Conservation (phyloP, 1,140 invertebrate genomes). For the Dendroctonus valens region DNA sequence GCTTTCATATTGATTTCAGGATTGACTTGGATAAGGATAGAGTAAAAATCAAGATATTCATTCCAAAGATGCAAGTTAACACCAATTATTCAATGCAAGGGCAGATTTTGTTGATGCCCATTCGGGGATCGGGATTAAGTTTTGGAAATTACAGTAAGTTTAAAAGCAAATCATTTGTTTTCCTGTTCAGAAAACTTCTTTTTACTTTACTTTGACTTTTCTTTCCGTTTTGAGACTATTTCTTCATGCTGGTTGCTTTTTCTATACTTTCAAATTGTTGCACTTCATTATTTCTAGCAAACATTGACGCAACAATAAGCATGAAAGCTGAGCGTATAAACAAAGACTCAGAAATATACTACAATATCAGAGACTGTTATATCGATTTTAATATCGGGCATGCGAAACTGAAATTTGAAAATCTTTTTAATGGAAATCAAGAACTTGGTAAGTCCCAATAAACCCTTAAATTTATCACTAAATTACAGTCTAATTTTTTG, state of each 20-base stretch:
- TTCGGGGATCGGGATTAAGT: conserved; percentile 57
- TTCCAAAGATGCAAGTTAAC: conserved; percentile 57
- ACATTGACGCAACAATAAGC: conserved; percentile 61
- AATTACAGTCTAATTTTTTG: neutral
- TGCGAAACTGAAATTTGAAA: conserved; percentile 61
- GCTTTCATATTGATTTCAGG: conserved; percentile 41
- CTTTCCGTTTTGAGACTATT: neutral
- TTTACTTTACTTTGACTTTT: conserved; percentile 3
- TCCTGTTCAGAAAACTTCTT: neutral
- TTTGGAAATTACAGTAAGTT: conserved; percentile 60
- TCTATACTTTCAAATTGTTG: neutral
- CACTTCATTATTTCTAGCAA: conserved; percentile 51
- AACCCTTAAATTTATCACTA: neutral
- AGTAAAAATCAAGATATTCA: conserved; percentile 52
- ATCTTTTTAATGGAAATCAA: conserved; percentile 68
- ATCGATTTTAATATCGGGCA: conserved; percentile 62
- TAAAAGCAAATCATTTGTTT: neutral
- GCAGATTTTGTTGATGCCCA: conserved; percentile 62
- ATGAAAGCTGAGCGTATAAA: conserved; percentile 59
- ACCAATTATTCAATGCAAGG: conserved; percentile 60
- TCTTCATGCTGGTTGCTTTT: neutral
- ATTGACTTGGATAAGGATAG: conserved; percentile 55
- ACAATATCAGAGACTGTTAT: conserved; percentile 61
- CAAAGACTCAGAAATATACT: conserved; percentile 53
- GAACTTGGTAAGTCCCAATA: conserved; percentile 54